A percentile compares a stretch with the other conserved stretches of the same genome.
Evolutionary conservation across 1,140 invertebrate genomes (phyloP).

Genomic region (Solenopsis fugax): DNA sequence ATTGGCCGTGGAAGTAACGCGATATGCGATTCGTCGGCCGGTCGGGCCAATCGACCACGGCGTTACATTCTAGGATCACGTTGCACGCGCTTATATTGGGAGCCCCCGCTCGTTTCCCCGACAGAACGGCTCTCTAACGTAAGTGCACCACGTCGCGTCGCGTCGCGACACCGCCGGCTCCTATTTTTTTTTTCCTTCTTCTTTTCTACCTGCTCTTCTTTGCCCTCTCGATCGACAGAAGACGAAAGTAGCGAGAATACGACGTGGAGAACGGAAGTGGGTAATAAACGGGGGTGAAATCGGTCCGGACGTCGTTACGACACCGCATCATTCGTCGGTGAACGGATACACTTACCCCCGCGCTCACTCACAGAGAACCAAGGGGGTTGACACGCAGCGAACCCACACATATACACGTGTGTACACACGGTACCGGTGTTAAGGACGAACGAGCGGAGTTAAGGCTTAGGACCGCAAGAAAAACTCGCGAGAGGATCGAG

Average conservation of each 20-base stretch:
- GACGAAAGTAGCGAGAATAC: conserved; percentile 31
- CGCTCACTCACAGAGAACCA: background rate
- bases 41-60: conserved; percentile 84
- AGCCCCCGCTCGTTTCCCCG: conserved; percentile 89
- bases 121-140: conserved; percentile 98
- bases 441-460: conserved; percentile 27
- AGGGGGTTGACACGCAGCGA: conserved; percentile 2
- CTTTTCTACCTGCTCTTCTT: conserved; percentile 33
- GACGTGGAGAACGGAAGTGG: conserved; percentile 4
- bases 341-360: conserved; percentile 9
- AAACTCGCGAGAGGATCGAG: conserved; percentile 33
- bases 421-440: background rate
- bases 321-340: background rate
- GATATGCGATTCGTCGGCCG: conserved; percentile 83
- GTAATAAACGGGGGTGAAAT: background rate
- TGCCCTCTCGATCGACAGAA: conserved; percentile 32
- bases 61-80: conserved; percentile 90
- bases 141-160: conserved; percentile 88
- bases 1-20: conserved; percentile 86
- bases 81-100: conserved; percentile 95
- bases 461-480: conserved; percentile 1
- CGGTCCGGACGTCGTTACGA: background rate
- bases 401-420: conserved; percentile 1
- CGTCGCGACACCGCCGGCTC: conserved; percentile 58
- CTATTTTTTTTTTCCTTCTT: conserved; percentile 67